Evolutionary conservation across 2,888 invertebrate genomes (phyloP).

Genomic region (Serripes groenlandicus): DNA sequence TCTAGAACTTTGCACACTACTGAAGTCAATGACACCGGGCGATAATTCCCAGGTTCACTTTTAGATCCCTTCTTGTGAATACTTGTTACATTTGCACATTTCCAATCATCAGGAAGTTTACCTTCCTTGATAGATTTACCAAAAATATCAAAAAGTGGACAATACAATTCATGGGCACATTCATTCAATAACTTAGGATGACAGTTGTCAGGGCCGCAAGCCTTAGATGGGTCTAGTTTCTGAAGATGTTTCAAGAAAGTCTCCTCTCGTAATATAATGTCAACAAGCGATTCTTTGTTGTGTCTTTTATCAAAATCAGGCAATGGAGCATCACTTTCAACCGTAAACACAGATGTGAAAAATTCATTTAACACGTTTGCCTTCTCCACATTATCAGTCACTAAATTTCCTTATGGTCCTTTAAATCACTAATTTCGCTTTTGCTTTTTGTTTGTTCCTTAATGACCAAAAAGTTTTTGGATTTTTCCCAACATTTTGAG

Average conservation of each 20-base stretch:
- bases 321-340: neutral
- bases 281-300: neutral
- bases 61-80: neutral
- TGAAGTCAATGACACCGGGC: slow-evolving; percentile 3
- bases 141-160: neutral
- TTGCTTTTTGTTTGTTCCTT: neutral
- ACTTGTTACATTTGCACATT: neutral
- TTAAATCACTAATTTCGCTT: neutral
- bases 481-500: neutral
- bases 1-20: neutral
- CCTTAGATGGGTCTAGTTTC: neutral
- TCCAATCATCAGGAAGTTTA: neutral
- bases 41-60: neutral
- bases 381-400: neutral
- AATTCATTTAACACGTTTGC: neutral
- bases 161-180: slow-evolving; percentile 4
- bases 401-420: neutral
- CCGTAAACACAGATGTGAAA: neutral
- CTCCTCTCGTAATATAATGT: neutral
- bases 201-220: slow-evolving; percentile 1
- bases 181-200: neutral
- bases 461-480: neutral
- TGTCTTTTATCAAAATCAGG: neutral
- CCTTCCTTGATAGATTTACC: neutral
- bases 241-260: neutral